Evolutionary conservation across 2,113 vertebrate species (phyloP), one percentile per base, ranked within the genome.

Genomic region (Holacanthus passer): DNA sequence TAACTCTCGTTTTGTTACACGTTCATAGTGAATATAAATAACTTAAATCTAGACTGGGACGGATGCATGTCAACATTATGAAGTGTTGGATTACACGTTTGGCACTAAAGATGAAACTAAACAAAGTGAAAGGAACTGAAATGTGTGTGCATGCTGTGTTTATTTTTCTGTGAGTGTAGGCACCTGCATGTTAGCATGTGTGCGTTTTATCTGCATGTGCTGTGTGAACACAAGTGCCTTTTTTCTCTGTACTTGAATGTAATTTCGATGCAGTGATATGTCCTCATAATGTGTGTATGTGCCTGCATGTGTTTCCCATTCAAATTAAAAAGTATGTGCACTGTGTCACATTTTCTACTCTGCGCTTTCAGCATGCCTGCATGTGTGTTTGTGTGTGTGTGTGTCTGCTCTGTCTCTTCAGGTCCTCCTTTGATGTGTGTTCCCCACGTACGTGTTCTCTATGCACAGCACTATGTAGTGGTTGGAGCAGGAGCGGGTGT

Each of bases 391-490:
- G 8, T 65, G 58, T 62, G 56, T 50, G 60, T 79, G 47, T 60
- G 12, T 32, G 35, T 56, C 11, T 43, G 13, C 50, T 29, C 35
- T 3, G 41, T 24, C 7, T 68, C 76, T 27, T 94, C 93, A 96
- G 94, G 95, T 94, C 81, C 91, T 92, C 92, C 89, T 93, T 65
- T 92, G 93, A 37, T 88, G 86, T 7, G 71, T 73, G 82, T 64
- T 82, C 31, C 96, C 96, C 73, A 97, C 92, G 70, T 97, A 97
- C 73, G 97, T 98, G 94, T 99, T 99, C 92, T 99, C 98, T 29
- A 99, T 96, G 74, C 98, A 99, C 80, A 99, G 95, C 75, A 98
- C 96, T 16, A 98, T 95, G 77, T 97, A 96, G 89, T 91, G 94
- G 86, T 96, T 96, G 75, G 95, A 95, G 81, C 98, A 99, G 93